A percentile compares a stretch with the other conserved stretches of the same genome.
phyloP scores from a whole-genome alignment of 2,888 invertebrate genomes.

The Pheosia gnoma region DNA sequence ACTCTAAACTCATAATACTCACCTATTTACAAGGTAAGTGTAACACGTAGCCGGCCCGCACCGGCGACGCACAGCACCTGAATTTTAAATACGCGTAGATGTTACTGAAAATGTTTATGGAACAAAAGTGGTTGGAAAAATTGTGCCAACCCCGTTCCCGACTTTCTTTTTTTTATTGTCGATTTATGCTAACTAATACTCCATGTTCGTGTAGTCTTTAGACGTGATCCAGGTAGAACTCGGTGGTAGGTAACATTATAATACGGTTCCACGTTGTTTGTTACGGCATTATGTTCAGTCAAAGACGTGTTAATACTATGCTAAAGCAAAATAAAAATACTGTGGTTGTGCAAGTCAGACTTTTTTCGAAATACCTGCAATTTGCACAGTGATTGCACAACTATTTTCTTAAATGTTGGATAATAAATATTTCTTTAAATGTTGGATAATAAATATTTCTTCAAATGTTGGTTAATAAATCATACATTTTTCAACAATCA shows the following conservation, averaged over 20 bases:
- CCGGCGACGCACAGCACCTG: conserved; percentile 36
- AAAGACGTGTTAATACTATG: too few relatives aligned
- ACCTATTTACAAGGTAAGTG: conserved; percentile 77
- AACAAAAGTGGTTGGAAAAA: conserved; percentile 53
- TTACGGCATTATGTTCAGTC: background rate
- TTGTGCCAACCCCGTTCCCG: conserved; percentile 49
- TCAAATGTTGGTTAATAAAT: too few relatives aligned
- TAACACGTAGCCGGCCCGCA: conserved; percentile 77
- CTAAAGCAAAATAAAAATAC: background rate
- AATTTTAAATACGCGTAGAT: conserved; percentile 78
- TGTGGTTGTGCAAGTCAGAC: background rate
- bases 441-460: too few relatives aligned
- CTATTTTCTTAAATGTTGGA: too few relatives aligned
- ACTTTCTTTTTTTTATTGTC: conserved; percentile 68
- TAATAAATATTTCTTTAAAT: too few relatives aligned
- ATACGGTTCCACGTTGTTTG: background rate
- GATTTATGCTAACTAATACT: conserved; percentile 60
- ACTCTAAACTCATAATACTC: conserved; percentile 55
- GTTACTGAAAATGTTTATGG: conserved; percentile 71
- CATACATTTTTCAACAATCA: too few relatives aligned
- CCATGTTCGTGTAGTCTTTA: conserved; percentile 35
- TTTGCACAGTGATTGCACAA: too few relatives aligned
- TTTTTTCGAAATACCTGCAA: too few relatives aligned
- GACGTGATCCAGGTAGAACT: conserved; percentile 44
- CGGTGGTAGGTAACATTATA: background rate